Evolutionary conservation across 2,113 vertebrate genomes (phyloP).

Genomic region (Helogale parvula): DNA sequence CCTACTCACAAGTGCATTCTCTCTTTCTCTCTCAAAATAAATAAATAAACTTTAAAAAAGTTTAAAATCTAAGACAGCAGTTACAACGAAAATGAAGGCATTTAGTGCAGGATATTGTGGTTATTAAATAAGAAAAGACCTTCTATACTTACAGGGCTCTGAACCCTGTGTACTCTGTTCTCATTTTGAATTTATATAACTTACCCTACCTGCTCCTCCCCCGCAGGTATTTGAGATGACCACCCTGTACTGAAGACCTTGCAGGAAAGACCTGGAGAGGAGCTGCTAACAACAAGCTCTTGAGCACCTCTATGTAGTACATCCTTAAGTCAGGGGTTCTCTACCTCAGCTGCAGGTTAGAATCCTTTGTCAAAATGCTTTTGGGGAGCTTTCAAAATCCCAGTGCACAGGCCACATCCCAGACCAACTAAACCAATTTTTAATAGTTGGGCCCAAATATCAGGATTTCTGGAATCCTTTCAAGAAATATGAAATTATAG

Average conservation of each 20-base stretch:
- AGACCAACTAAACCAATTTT: background rate
- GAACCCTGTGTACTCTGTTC: background rate
- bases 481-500: background rate
- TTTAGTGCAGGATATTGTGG: background rate
- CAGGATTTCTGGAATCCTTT: conserved; percentile 29
- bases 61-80: background rate
- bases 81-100: background rate
- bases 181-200: background rate
- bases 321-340: background rate
- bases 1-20: too few relatives aligned
- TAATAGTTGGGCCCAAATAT: background rate
- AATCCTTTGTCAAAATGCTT: background rate
- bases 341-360: background rate
- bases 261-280: background rate
- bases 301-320: background rate
- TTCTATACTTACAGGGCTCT: background rate
- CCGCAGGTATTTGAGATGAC: background rate
- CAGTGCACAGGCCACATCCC: background rate
- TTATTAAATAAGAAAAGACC: background rate
- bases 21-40: too few relatives aligned
- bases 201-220: background rate
- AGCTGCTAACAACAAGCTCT: background rate
- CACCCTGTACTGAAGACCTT: background rate
- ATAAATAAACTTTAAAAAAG: too few relatives aligned
- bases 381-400: background rate